Evolutionary conservation across 2,797 vertebrate species (phyloP), one percentile per base, ranked within the genome.

Genomic region (Pristis pectinata): DNA sequence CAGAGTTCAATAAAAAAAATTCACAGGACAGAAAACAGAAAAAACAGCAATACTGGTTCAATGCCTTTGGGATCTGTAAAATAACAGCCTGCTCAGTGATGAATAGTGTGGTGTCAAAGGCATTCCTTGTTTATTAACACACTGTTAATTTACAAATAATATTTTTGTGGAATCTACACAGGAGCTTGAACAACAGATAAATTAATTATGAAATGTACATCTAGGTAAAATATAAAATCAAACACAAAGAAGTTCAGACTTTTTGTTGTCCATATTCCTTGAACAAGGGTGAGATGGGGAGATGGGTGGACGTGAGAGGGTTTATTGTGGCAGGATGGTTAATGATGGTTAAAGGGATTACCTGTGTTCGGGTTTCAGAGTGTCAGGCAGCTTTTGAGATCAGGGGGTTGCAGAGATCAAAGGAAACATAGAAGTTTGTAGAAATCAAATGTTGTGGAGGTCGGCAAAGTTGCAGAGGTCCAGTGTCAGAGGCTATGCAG

Each of bases 111-210:
- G 64, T 91, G 85, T 64, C 87, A 91, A 91, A 91, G 87, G 7
- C 37, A 91, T 41, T 67, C 87, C 64, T 19, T 67, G 59, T 67
- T 67, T 91, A 91, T 67, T 91, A 41, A 67, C 37, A 41, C 17
- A 41, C 83, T 5, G n/a, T 91, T 91, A 91, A 91, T 91, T 91
- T 41, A 91, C 87, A 91, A 91, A 67, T 91, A 67, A 91, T 37
- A 41, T 67, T 67, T 30, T 24, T 91, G 61, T 91, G 61, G n/a
- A 67, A 91, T 91, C n/a, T 91, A 67, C 59, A 67, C 19, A 67
- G 61, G n/a, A 91, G n/a, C 59, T 64, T 37, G n/a, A 91, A 91
- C 1, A 64, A 91, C 87, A 91, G 19, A 37, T 22, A 67, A 91
- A 91, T 89, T 89, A 61, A 61, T 91, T 67, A 91, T 59, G 67